Evolutionary conservation across 2,888 invertebrate genomes (phyloP).

Genomic region (Falcaria lacertinaria): DNA sequence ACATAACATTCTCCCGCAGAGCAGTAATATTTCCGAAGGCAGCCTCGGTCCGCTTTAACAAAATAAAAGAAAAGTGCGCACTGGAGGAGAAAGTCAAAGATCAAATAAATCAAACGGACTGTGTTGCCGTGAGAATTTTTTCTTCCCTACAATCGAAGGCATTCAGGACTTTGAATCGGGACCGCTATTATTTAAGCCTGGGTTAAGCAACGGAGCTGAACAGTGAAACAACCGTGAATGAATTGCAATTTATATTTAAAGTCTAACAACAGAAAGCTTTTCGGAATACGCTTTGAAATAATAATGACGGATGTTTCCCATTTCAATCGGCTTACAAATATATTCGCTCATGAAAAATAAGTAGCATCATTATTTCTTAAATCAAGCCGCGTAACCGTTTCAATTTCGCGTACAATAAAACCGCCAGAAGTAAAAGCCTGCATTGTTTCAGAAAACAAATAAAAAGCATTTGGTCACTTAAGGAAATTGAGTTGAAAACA

Average conservation of each 20-base stretch:
- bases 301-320: slow-evolving; percentile 31
- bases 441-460: neutral
- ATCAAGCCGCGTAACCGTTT: slow-evolving; percentile 5
- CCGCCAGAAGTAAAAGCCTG: neutral
- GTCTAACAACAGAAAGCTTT: slow-evolving; percentile 40
- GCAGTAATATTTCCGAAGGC: neutral
- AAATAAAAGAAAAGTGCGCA: slow-evolving; percentile 3
- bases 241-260: slow-evolving; percentile 40
- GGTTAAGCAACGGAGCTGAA: slow-evolving; percentile 20
- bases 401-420: neutral
- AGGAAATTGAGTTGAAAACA: slow-evolving; percentile 6
- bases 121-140: slow-evolving; percentile 8
- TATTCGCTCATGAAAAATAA: slow-evolving; percentile 21
- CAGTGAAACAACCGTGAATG: slow-evolving; percentile 27
- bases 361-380: slow-evolving; percentile 23
- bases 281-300: slow-evolving; percentile 38
- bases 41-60: neutral
- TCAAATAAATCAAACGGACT: slow-evolving; percentile 16
- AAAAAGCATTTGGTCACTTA: slow-evolving; percentile 6
- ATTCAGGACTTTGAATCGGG: slow-evolving; percentile 14
- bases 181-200: slow-evolving; percentile 17
- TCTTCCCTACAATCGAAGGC: slow-evolving; percentile 12
- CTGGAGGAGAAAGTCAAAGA: slow-evolving; percentile 18
- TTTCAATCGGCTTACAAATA: slow-evolving; percentile 19
- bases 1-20: no score